Conservation (phyloP, 2,113 vertebrate genomes). For the Pholis gunnellus region DNA sequence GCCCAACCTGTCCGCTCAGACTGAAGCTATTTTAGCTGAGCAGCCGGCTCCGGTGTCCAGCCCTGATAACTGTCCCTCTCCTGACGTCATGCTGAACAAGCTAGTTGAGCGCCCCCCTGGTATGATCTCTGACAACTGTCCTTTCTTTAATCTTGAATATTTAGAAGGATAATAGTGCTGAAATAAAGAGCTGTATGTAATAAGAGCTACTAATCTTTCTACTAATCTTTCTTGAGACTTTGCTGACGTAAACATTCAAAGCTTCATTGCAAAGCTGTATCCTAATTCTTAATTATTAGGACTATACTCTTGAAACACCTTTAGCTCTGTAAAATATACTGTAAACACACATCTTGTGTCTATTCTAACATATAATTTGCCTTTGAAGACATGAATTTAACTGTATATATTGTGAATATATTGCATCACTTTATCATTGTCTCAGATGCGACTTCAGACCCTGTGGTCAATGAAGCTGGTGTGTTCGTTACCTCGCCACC, state of each 20-base stretch:
- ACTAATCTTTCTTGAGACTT: neutral
- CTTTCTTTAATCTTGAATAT: neutral
- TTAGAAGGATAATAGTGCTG: neutral
- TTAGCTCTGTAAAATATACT: neutral
- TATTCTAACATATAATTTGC: neutral
- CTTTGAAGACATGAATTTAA: neutral
- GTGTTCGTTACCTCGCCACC: constrained; percentile 57
- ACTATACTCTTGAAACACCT: neutral
- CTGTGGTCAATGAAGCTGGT: constrained; percentile 41
- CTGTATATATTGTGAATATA: neutral
- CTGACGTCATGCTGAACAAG: constrained; percentile 63
- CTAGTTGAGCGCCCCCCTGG: constrained; percentile 62
- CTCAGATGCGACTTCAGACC: constrained; percentile 56
- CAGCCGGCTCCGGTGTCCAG: constrained; percentile 63
- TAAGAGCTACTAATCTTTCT: neutral
- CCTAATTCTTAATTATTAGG: neutral
- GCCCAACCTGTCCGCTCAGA: constrained; percentile 62
- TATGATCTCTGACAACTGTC: constrained; percentile 33
- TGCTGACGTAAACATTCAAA: neutral
- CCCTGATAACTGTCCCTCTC: constrained; percentile 55
- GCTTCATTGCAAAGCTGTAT: neutral
- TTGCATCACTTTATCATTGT: neutral
- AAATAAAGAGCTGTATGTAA: neutral
- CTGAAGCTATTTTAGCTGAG: constrained; percentile 64
- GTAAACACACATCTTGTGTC: neutral